Conservation (phyloP, 2,888 invertebrate genomes). For the Phaonia tiefii region DNA sequence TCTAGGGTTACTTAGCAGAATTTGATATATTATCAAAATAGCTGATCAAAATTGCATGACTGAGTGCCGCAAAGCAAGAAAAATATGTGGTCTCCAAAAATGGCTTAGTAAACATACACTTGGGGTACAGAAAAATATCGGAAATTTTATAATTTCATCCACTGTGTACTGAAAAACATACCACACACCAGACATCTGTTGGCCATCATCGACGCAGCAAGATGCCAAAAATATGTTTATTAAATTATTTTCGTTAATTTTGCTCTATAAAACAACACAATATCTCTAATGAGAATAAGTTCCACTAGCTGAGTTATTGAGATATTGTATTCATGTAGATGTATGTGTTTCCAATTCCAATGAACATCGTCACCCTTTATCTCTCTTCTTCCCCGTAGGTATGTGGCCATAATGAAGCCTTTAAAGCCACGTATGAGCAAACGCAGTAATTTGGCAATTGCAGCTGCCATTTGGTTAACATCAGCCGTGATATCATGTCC, state of each 20-base stretch:
- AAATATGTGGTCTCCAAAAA: no score
- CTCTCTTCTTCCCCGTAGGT: conserved; percentile 82
- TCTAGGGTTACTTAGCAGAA: no score
- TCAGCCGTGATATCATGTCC: conserved; percentile 91
- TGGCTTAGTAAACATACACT: no score
- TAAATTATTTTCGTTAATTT: conserved; percentile 4
- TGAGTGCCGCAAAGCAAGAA: no score
- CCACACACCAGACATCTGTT: background rate
- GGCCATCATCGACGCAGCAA: background rate
- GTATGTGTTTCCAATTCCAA: background rate
- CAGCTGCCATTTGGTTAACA: conserved; percentile 90
- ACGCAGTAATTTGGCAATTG: conserved; percentile 90
- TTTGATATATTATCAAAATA: no score
- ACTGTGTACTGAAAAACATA: no score
- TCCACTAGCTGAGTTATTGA: background rate
- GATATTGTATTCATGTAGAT: background rate
- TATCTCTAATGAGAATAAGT: background rate
- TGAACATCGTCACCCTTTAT: background rate
- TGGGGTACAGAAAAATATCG: no score
- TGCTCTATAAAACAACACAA: background rate
- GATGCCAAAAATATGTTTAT: conserved; percentile 19
- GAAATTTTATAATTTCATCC: no score
- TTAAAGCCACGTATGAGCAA: conserved; percentile 93
- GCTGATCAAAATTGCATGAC: no score
- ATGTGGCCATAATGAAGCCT: conserved; percentile 97